phyloP scores from a whole-genome alignment of 2,113 vertebrate genomes.

The human region GRCh38 chr1:208379501-208380000 shows the following conservation, averaged over 20 bases:
- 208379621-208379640: not conserved
- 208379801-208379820: not conserved
- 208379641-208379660: not conserved
- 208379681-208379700: not conserved
- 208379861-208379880: not conserved
- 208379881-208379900: not conserved
- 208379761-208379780: not conserved
- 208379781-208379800: not conserved
- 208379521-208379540: not conserved
- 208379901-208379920: not conserved
- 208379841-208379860: not conserved
- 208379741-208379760: not conserved
- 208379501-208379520: not conserved
- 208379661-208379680: not conserved
- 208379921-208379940: not conserved
- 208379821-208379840: not conserved
- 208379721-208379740: fast-evolving
- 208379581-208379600: not conserved
- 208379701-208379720: not conserved
- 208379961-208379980: not conserved
- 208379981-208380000: not conserved
- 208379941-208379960: not conserved
- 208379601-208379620: not conserved
- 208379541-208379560: not conserved
- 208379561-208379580: not conserved